Evolutionary conservation across 2,888 invertebrate genomes (phyloP).

Genomic region (Eremobia ochroleuca): DNA sequence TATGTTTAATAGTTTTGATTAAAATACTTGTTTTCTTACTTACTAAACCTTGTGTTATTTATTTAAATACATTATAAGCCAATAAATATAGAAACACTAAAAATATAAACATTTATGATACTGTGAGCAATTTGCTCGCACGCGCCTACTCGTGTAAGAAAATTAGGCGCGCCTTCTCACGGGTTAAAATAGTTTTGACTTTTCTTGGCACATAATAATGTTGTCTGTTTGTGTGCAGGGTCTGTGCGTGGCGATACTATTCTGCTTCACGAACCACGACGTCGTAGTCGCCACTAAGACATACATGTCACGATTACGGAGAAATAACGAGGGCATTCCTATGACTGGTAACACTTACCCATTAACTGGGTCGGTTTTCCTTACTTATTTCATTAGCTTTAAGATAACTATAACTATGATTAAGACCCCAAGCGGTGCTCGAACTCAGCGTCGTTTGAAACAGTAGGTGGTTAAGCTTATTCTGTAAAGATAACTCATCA

Average conservation of each 20-base stretch:
- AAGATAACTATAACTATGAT: conserved; percentile 42
- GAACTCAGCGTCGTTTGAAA: conserved; percentile 45
- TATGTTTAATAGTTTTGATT: no score
- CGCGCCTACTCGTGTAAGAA: no score
- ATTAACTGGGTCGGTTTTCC: conserved; percentile 66
- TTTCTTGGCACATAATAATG: neutral
- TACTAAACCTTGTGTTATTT: no score
- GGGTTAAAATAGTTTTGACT: neutral
- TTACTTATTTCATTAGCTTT: conserved; percentile 56
- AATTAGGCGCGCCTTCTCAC: no score
- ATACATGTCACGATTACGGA: conserved; percentile 82
- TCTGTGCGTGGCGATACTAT: conserved; percentile 93
- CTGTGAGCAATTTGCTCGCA: no score
- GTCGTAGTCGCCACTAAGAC: conserved; percentile 90
- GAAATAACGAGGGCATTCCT: conserved; percentile 75
- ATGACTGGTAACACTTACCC: conserved; percentile 78
- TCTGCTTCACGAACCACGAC: conserved; percentile 95
- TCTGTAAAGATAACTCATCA: conserved; percentile 32
- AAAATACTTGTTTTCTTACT: no score
- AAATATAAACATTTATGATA: no score
- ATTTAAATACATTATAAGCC: no score
- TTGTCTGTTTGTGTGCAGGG: conserved; percentile 86
- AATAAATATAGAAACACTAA: no score
- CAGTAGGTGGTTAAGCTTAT: conserved; percentile 44
- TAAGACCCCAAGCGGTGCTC: conserved; percentile 39